phyloP scores from a whole-genome alignment of 30 jellyfish, hydroid and myxozoan genomes.

The Rhopilema esculentum region DNA sequence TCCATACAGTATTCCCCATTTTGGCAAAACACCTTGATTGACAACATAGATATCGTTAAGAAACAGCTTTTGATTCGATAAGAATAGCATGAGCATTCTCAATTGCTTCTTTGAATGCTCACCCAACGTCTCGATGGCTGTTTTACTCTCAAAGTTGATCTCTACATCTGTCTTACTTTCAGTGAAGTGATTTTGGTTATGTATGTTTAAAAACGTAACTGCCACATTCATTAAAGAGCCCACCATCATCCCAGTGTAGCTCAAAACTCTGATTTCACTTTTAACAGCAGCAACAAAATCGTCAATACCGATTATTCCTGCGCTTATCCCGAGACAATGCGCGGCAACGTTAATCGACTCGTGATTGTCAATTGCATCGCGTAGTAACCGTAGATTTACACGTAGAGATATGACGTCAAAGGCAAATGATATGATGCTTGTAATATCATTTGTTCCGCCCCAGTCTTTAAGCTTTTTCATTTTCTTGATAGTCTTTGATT shows the following conservation, averaged over 20 bases:
- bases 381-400: slow-evolving; percentile 42
- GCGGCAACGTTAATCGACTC: slow-evolving; percentile 39
- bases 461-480: slow-evolving; percentile 54
- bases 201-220: slow-evolving; percentile 46
- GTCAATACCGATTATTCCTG: slow-evolving; percentile 66
- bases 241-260: slow-evolving; percentile 36
- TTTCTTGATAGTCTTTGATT: slow-evolving; percentile 14
- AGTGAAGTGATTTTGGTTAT: slow-evolving; percentile 3
- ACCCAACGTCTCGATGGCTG: slow-evolving; percentile 21
- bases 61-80: slow-evolving; percentile 28
- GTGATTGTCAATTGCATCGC: slow-evolving; percentile 27
- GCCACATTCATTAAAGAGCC: slow-evolving; percentile 48
- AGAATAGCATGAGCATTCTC: not conserved
- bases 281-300: slow-evolving; percentile 48
- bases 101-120: slow-evolving; percentile 57
- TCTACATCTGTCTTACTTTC: not conserved
- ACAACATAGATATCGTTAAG: slow-evolving; percentile 55
- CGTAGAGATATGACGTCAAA: slow-evolving; percentile 57
- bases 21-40: slow-evolving; percentile 66
- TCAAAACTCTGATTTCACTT: slow-evolving; percentile 36
- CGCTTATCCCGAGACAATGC: slow-evolving; percentile 58
- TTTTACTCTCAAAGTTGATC: slow-evolving; percentile 1
- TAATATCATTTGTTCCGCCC: slow-evolving; percentile 40
- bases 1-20: slow-evolving; percentile 63
- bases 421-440: slow-evolving; percentile 46